These are phyloP conservation scores for Trachemys scripta DNA, from an alignment of 2,113 vertebrate species.

Conservation along the genomic window DNA sequence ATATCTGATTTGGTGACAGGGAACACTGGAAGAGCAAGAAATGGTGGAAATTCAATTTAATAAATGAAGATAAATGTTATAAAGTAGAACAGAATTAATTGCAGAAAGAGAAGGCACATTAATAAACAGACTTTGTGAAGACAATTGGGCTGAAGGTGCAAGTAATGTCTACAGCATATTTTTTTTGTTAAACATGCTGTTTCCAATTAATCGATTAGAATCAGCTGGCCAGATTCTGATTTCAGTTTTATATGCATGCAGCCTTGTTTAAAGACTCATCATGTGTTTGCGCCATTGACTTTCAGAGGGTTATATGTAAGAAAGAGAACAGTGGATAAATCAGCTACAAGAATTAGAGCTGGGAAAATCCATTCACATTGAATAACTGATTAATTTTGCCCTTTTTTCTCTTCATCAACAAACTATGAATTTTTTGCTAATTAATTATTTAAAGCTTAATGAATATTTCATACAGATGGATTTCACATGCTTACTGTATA, in stretches of 20 bases:
- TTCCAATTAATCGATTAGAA: background rate
- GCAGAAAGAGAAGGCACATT: background rate
- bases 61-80: background rate
- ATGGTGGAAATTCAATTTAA: background rate
- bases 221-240: background rate
- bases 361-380: background rate
- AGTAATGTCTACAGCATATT: too few relatives aligned
- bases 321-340: background rate
- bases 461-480: background rate
- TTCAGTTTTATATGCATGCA: background rate
- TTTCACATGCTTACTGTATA: too few relatives aligned
- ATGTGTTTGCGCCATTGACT: background rate
- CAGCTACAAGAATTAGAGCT: background rate
- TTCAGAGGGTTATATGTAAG: background rate
- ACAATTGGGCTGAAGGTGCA: too few relatives aligned
- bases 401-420: background rate
- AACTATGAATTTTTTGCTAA: background rate
- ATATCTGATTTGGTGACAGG: background rate
- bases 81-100: background rate
- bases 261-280: background rate
- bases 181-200: too few relatives aligned
- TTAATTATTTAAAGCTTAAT: background rate
- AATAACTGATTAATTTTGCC: background rate
- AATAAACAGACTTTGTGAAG: too few relatives aligned
- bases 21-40: background rate